phyloP scores from a whole-genome alignment of 2,888 invertebrate species.

The Drosophila picticornis region DNA sequence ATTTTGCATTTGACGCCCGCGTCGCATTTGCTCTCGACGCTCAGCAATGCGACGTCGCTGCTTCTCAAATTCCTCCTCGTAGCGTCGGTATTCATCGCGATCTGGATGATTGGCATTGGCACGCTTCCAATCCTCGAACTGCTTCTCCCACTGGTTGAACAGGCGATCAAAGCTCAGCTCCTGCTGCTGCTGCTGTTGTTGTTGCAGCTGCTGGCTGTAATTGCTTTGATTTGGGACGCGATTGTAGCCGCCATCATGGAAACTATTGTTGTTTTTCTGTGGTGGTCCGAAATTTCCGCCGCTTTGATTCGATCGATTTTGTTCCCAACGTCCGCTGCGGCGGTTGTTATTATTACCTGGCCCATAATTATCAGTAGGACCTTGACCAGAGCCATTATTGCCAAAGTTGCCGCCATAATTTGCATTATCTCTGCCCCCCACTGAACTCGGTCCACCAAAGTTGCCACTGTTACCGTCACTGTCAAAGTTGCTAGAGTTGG shows the following conservation, averaged over 20 bases:
- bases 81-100: constrained; percentile 93
- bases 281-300: constrained; percentile 32
- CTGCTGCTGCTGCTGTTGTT: constrained; percentile 89
- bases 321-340: constrained; percentile 39
- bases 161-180: constrained; percentile 95
- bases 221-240: constrained; percentile 32
- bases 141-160: constrained; percentile 96
- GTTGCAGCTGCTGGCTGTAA: constrained; percentile 91
- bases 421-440: not conserved
- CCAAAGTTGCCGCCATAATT: constrained; percentile 25
- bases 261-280: constrained; percentile 20
- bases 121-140: constrained; percentile 95
- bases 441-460: constrained; percentile 15
- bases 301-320: constrained; percentile 28
- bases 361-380: constrained; percentile 21
- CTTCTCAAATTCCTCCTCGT: constrained; percentile 95
- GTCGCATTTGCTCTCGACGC: constrained; percentile 92
- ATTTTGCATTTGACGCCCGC: constrained; percentile 83
- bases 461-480: constrained; percentile 23
- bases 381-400: constrained; percentile 20
- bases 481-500: constrained; percentile 17
- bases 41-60: constrained; percentile 92
- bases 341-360: constrained; percentile 21
- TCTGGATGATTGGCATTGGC: constrained; percentile 97
- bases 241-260: constrained; percentile 28